phyloP scores from a whole-genome alignment of 2,797 vertebrate genomes.

The Propithecus deckenii region DNA sequence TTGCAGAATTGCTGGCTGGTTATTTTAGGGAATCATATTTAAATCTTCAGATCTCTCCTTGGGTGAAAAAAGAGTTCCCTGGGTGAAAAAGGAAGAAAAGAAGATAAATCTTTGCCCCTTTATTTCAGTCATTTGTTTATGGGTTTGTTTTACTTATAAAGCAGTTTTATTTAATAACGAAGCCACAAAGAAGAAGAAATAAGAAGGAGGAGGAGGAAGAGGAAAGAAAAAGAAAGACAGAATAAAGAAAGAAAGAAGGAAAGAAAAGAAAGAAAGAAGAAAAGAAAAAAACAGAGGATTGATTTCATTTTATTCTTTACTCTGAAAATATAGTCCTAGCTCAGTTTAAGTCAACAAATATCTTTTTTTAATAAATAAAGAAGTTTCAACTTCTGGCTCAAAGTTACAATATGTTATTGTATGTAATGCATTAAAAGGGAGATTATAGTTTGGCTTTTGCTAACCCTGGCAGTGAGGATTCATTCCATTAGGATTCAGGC shows the following conservation, averaged over 20 bases:
- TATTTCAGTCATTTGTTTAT: constrained; percentile 51
- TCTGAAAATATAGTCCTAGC: constrained; percentile 76
- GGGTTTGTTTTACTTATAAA: constrained; percentile 51
- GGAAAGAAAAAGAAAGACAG: no score
- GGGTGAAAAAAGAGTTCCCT: constrained; percentile 68
- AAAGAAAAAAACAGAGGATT: not conserved
- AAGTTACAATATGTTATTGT: constrained; percentile 58
- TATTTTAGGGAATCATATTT: constrained; percentile 77
- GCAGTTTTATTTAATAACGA: constrained; percentile 74
- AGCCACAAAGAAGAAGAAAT: constrained; percentile 59
- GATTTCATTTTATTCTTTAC: constrained; percentile 74
- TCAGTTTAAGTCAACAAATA: constrained; percentile 80
- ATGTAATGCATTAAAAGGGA: constrained; percentile 56
- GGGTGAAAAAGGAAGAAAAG: not conserved
- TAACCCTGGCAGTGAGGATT: constrained; percentile 47
- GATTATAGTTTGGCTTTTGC: constrained; percentile 64
- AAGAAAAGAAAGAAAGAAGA: no score
- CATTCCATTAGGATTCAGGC: not conserved
- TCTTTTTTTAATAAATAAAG: constrained; percentile 66
- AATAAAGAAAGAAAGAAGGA: no score
- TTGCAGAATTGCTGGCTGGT: constrained; percentile 23
- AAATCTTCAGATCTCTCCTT: constrained; percentile 76
- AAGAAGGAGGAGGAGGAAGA: no score
- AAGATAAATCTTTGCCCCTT: not conserved
- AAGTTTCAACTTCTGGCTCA: constrained; percentile 60